A percentile compares a stretch with the other conserved stretches of the same genome.
phyloP scores from a whole-genome alignment of 2,113 vertebrate species.

The Malaclemys terrapin region DNA sequence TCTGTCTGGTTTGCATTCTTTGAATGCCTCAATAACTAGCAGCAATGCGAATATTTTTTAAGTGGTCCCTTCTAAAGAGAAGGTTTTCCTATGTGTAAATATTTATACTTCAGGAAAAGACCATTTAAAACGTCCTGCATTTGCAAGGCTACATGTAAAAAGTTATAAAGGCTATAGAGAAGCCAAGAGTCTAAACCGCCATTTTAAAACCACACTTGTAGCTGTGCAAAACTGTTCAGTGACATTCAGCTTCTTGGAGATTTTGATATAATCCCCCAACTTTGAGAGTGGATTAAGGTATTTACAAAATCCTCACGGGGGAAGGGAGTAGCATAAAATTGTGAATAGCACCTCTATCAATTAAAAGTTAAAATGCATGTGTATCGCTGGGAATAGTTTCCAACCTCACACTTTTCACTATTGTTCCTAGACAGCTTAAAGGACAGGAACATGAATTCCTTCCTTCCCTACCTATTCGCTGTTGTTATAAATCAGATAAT shows the following conservation, averaged over 20 bases:
- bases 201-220: conserved; percentile 79
- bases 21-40: conserved; percentile 40
- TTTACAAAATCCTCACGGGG: conserved; percentile 64
- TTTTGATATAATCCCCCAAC: conserved; percentile 51
- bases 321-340: not conserved
- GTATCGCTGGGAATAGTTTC: not conserved
- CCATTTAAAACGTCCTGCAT: conserved; percentile 1
- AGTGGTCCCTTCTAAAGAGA: conserved; percentile 9
- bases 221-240: conserved; percentile 53
- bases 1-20: conserved; percentile 16
- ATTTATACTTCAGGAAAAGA: conserved; percentile 14
- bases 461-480: not conserved
- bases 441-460: conserved; percentile 12
- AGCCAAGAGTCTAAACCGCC: conserved; percentile 61
- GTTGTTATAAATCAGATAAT: not conserved
- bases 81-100: conserved; percentile 32
- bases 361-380: not conserved
- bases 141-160: conserved; percentile 28
- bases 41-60: not conserved
- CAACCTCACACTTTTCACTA: conserved; percentile 39
- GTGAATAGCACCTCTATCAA: not conserved
- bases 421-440: conserved; percentile 62
- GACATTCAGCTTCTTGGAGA: conserved; percentile 46
- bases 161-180: conserved; percentile 39
- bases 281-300: conserved; percentile 70